Conservation (phyloP, 1,140 invertebrate species). For the Hydropsyche tenuis region DNA sequence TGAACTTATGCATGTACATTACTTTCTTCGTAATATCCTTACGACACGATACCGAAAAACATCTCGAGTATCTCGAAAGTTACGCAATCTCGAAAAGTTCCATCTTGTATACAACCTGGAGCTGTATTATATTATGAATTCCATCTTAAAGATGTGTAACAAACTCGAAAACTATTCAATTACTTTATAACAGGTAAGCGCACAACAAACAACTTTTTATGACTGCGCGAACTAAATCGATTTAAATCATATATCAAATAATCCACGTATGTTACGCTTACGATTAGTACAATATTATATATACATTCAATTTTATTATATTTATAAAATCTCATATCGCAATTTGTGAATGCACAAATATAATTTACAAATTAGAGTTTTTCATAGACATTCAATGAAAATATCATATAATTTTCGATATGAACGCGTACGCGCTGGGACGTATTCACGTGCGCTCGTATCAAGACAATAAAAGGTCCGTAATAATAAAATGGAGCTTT, state of each 20-base stretch:
- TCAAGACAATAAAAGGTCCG: conserved; percentile 18
- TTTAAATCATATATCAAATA: too few relatives aligned
- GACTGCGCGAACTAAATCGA: too few relatives aligned
- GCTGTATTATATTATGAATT: conserved; percentile 1
- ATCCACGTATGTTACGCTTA: too few relatives aligned
- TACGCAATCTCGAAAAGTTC: conserved; percentile 14
- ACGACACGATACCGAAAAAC: neutral
- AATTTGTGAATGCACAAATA: too few relatives aligned
- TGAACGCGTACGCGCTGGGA: neutral
- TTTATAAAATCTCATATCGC: too few relatives aligned
- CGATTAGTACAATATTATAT: too few relatives aligned
- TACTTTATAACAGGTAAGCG: neutral
- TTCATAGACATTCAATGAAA: too few relatives aligned
- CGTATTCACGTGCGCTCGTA: neutral
- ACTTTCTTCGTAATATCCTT: conserved; percentile 8
- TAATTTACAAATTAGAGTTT: too few relatives aligned
- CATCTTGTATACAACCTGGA: neutral
- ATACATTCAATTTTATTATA: too few relatives aligned
- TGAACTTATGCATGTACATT: neutral
- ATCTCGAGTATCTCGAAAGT: conserved; percentile 2
- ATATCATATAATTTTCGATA: conserved; percentile 17
- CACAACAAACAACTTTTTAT: too few relatives aligned
- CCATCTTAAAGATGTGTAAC: neutral
- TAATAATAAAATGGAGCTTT: conserved; percentile 8
- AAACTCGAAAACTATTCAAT: neutral